A percentile compares a stretch with the other conserved stretches of the same genome.
These are phyloP conservation scores for Anolis apletophallus DNA, from an alignment of 2,797 vertebrate genomes.

Conservation along the genomic window DNA sequence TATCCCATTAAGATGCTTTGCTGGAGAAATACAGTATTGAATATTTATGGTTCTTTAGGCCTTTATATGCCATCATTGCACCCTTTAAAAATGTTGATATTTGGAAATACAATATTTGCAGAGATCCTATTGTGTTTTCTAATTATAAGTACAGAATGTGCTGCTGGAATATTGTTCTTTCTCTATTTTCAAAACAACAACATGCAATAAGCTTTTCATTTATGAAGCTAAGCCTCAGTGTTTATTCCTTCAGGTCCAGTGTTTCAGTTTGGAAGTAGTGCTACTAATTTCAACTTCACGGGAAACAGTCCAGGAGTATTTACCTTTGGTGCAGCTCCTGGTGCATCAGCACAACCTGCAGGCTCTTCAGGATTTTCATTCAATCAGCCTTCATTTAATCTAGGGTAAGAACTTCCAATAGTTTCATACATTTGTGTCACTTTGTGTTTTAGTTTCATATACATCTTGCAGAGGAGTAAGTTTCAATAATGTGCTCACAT, in stretches of 20 bases:
- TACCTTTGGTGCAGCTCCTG: slow-evolving; percentile 83
- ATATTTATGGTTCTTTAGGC: background rate
- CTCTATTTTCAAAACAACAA: background rate
- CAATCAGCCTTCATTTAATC: slow-evolving; percentile 82
- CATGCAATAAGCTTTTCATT: background rate
- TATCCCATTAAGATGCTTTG: background rate
- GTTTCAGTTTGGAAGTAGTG: slow-evolving; percentile 89
- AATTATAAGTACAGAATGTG: too few species aligned
- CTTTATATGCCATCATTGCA: background rate
- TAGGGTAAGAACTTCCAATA: slow-evolving; percentile 82
- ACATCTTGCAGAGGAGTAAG: background rate
- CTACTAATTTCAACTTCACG: slow-evolving; percentile 84
- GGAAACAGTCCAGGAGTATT: slow-evolving; percentile 83
- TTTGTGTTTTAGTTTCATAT: background rate
- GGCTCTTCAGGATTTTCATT: slow-evolving; percentile 86
- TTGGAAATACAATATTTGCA: background rate
- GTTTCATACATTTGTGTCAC: background rate
- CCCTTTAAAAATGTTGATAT: background rate
- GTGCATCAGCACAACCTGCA: slow-evolving; percentile 76
- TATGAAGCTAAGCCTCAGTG: background rate
- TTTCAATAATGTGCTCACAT: background rate
- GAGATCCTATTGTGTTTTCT: background rate
- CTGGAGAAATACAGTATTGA: background rate
- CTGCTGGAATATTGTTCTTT: background rate
- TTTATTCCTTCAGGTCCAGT: slow-evolving; percentile 77